Base-by-base conservation (phyloP, 2,113 vertebrate species). In the Climacteris rufus region DNA sequence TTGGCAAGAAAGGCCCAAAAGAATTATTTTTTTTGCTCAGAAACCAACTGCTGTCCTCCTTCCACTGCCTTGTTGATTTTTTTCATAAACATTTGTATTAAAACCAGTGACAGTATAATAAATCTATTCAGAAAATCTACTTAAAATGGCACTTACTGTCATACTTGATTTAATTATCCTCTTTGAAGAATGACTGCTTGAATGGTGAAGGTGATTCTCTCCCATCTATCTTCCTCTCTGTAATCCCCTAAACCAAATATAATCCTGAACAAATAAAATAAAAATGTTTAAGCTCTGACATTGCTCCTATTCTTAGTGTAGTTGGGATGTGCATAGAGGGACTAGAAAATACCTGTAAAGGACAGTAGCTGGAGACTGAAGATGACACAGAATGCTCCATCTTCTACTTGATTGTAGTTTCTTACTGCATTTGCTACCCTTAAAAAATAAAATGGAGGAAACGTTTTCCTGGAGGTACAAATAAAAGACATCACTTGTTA, bases 91-190 rank as follows among this genome's bases (percentile, higher is more conserved):
- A 84, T 71, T 91, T 75, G 18, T 92, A 79, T 82, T 82, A 79
- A 72, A 89, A 84, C 7, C 37, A 87, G 52, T 61, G 53, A 78
- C 53, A 87, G 40, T 69, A 45, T 33, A 91, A 91, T 79, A 95
- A 85, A 96, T 79, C 77, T 79, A 40, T 52, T 87, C 31, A 82
- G 70, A 94, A 93, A 94, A 86, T 74, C 71, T 90, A 77, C 59
- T 95, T 94, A 94, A 1, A 1, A 79, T 87, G 47, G 72, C 74
- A 89, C 69, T 89, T 94, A 89, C 4, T 75, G 84, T 81, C 92
- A 94, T 79, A 49, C 28, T 77, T 83, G 61, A 94, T 94, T 89
- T 92, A 84, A 90, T 92, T 81, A 65, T 89, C 37, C 10, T 82
- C 49, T 89, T 85, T 31, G 39, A 86, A 74, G 72, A 76, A 92